Evolutionary conservation across 1,140 invertebrate species (phyloP).

Genomic region (Cheumatopsyche charites): DNA sequence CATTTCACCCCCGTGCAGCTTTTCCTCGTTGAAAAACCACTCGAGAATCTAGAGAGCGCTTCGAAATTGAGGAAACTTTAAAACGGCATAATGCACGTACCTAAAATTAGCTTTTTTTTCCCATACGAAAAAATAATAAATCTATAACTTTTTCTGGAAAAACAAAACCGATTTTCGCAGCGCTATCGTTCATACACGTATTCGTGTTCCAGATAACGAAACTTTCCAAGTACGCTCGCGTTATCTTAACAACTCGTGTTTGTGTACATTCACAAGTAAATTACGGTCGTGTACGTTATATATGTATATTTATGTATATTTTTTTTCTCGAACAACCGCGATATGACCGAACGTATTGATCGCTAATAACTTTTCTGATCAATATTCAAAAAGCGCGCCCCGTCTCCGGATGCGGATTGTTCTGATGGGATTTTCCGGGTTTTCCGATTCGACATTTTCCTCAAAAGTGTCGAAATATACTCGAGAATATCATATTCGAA

Average conservation of each 20-base stretch:
- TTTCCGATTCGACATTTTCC: too few species aligned
- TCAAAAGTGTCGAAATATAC: too few species aligned
- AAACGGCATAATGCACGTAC: not conserved
- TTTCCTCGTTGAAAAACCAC: conserved; percentile 9
- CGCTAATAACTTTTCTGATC: conserved; percentile 9
- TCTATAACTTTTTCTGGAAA: too few species aligned
- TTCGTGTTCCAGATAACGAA: too few species aligned
- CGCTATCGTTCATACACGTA: too few species aligned
- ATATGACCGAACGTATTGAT: conserved; percentile 6
- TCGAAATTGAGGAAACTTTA: not conserved
- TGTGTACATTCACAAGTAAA: conserved; percentile 5
- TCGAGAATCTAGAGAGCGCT: not conserved
- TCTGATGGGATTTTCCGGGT: too few species aligned
- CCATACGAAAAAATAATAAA: too few species aligned
- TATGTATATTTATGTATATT: too few species aligned
- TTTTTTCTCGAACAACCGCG: not conserved
- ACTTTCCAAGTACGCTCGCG: not conserved
- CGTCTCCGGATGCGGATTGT: too few species aligned
- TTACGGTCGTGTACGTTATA: conserved; percentile 9
- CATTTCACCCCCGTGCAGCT: not conserved
- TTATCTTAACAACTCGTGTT: conserved; percentile 2
- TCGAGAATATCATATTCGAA: too few species aligned
- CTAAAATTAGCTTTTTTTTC: too few species aligned
- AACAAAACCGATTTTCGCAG: too few species aligned
- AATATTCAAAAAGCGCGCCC: not conserved